phyloP scores from a whole-genome alignment of 2,888 invertebrate species.

The Eilema caniola region DNA sequence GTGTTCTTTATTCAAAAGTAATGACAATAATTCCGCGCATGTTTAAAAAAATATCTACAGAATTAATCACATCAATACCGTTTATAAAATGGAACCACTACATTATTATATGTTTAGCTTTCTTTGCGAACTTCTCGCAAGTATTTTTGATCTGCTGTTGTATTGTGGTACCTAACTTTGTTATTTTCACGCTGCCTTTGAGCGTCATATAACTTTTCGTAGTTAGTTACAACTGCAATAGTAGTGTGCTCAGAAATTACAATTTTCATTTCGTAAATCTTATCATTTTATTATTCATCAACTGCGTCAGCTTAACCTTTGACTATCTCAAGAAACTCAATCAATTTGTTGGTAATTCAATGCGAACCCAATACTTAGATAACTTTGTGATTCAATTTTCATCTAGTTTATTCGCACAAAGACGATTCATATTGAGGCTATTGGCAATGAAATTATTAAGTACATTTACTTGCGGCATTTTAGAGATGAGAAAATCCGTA shows the following conservation, averaged over 20 bases:
- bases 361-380: neutral
- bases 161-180: neutral
- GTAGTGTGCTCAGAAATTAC: neutral
- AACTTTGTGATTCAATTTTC: slow-evolving; percentile 4
- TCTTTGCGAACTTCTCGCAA: too few relatives aligned
- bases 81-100: too few relatives aligned
- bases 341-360: neutral
- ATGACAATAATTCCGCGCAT: too few relatives aligned
- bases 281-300: neutral
- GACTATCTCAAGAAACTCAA: neutral
- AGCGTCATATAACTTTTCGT: neutral
- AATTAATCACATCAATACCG: too few relatives aligned
- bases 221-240: neutral
- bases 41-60: too few relatives aligned
- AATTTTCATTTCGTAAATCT: neutral
- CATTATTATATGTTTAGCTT: too few relatives aligned
- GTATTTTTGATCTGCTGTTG: neutral
- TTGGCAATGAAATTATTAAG: neutral
- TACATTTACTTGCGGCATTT: neutral
- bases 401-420: neutral
- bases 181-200: neutral
- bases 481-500: neutral
- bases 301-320: neutral
- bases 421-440: neutral
- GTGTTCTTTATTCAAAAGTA: too few relatives aligned